phyloP scores from a whole-genome alignment of 2,113 vertebrate species.

The Semnornis frantzii region DNA sequence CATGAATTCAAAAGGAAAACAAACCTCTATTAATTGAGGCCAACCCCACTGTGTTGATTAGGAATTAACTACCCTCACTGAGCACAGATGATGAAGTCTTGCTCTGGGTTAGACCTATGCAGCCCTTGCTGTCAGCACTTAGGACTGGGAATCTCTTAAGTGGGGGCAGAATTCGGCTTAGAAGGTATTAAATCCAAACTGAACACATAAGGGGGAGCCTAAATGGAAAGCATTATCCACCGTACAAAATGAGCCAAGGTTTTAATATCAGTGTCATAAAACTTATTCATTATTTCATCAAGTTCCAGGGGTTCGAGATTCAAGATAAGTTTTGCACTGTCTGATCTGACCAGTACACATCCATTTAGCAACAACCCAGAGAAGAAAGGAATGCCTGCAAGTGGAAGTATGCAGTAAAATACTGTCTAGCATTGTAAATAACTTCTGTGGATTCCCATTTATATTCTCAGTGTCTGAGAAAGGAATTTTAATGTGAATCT shows the following conservation, averaged over 20 bases:
- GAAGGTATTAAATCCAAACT: not conserved
- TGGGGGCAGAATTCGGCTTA: not conserved
- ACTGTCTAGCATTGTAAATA: not conserved
- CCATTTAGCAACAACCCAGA: conserved; percentile 12
- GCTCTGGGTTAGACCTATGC: not conserved
- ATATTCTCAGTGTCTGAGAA: conserved; percentile 9
- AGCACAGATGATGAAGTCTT: not conserved
- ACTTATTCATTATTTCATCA: not conserved
- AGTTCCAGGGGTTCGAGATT: not conserved
- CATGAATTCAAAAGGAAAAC: not conserved
- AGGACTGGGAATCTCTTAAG: not conserved
- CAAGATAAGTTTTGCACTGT: conserved; percentile 1
- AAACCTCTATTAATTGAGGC: not conserved
- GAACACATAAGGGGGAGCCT: not conserved
- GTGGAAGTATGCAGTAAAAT: not conserved
- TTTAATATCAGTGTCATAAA: not conserved
- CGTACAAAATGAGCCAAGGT: not conserved
- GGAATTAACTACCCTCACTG: not conserved
- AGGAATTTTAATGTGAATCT: conserved; percentile 14
- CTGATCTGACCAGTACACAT: not conserved
- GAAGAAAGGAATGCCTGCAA: not conserved
- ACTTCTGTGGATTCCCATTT: not conserved
- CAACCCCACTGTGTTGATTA: not conserved
- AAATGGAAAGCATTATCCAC: not conserved
- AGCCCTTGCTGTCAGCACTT: not conserved